These are phyloP conservation scores for Phenganax stokvisi DNA, from an alignment of 92 coral and sea anemone genomes.

Conservation along the genomic window DNA sequence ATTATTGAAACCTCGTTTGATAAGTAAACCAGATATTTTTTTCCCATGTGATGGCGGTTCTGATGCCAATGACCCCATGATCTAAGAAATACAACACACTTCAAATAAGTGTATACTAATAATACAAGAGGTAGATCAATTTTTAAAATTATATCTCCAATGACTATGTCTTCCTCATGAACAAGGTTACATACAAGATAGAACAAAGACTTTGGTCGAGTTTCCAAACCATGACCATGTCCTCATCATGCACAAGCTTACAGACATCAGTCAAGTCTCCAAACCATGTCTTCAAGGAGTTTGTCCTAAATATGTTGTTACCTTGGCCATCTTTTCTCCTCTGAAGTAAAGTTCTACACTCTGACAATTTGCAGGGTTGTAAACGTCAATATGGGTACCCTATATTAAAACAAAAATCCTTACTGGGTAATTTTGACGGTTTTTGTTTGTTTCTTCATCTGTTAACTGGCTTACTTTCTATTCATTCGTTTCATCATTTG, in stretches of 20 bases:
- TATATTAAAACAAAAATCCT: conserved; percentile 11
- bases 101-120: background rate
- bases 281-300: too few species aligned
- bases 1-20: conserved; percentile 84
- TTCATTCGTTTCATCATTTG: too few species aligned
- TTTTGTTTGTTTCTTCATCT: too few species aligned
- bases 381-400: conserved; percentile 88
- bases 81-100: conserved; percentile 41
- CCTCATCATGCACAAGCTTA: too few species aligned
- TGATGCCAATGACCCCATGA: conserved; percentile 93
- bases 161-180: too few species aligned
- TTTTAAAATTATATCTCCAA: too few species aligned
- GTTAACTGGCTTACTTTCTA: too few species aligned
- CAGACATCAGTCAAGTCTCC: too few species aligned
- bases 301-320: conserved; percentile 13
- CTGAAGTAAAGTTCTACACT: conserved; percentile 93
- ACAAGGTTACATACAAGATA: too few species aligned
- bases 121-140: background rate
- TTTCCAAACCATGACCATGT: too few species aligned
- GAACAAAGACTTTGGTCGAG: too few species aligned
- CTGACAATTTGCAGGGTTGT: conserved; percentile 87
- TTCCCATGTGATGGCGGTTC: conserved; percentile 81
- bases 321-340: conserved; percentile 99
- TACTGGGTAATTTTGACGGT: too few species aligned
- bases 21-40: conserved; percentile 86